Percentiles rank a stretch among this genome's conserved stretches.
Evolutionary conservation across 2,888 invertebrate species (phyloP).

Genomic region (Diloba caeruleocephala): DNA sequence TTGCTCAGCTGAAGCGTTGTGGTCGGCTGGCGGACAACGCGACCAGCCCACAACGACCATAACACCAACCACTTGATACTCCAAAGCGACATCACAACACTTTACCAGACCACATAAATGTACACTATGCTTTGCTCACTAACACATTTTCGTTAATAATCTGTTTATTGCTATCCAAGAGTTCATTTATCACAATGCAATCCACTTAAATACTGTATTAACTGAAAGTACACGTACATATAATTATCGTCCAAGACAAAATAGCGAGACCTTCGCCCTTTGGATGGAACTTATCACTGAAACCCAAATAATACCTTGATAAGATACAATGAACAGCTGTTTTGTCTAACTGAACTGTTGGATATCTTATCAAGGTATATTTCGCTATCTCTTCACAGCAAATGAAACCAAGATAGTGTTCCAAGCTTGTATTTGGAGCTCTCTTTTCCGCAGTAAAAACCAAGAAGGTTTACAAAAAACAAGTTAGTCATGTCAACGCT

Average conservation of each 20-base stretch:
- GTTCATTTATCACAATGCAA: too few species aligned
- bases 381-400: too few species aligned
- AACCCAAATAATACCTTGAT: slow-evolving; percentile 1
- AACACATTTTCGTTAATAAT: background rate
- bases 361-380: slow-evolving; percentile 9
- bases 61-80: slow-evolving; percentile 73
- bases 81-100: slow-evolving; percentile 12
- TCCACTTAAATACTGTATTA: background rate
- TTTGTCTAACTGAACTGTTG: too few species aligned
- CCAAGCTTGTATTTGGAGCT: too few species aligned
- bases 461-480: too few species aligned
- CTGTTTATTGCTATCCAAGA: background rate
- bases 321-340: slow-evolving; percentile 23
- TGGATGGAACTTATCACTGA: slow-evolving; percentile 3
- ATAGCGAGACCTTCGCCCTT: slow-evolving; percentile 12
- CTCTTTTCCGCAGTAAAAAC: too few species aligned
- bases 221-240: too few species aligned
- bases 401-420: too few species aligned
- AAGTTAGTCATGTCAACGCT: too few species aligned
- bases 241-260: background rate
- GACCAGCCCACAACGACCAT: slow-evolving; percentile 78
- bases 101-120: background rate
- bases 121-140: background rate
- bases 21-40: slow-evolving; percentile 75
- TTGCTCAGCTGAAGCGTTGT: slow-evolving; percentile 60